Base-by-base conservation (phyloP, 2,888 invertebrate species). In the Athripsodes cinereus region DNA sequence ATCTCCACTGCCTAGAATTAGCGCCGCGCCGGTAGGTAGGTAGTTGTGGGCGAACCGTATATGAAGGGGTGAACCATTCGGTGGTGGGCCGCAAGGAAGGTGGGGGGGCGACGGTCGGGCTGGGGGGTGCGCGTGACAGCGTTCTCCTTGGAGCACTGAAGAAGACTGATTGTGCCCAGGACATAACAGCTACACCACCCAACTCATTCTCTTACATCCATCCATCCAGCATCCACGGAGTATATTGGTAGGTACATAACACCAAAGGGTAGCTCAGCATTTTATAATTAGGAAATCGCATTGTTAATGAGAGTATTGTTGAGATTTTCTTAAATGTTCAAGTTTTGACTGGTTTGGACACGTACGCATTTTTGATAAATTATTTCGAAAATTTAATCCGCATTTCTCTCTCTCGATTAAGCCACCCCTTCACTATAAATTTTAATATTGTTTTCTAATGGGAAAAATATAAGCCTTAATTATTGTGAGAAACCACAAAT, bases 101-200 rank as follows among this genome's bases (percentile, higher is more conserved):
- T 18, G 57, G 53, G 52, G n/a, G 57, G 44, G 57, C 35, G 40
- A 11, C 16, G 57, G 50, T 47, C 8, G 50, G 26, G 44, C 16
- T 11, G 47, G 21, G 19, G 50, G 59, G 55, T 59, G 59, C 57
- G 48, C 58, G 60, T 63, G 62, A 63, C 61, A 61, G 60, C 58
- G 52, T 58, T 59, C 59, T 57, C 57, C 55, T 55, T 52, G 48
- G 52, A 57, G 58, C 60, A 51, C 63, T 61, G 63, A 61, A 61
- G 61, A 63, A 63, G 63, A 63, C 63, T 63, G 61, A 63, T 63
- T 63, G 63, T 61, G 59, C 59, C 57, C 63, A 61, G 62, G 60
- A 62, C 60, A 59, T 48, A 50, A 50, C 34, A 31, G 52, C 40
- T 16, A 13, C 50, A n/a, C 56, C 52, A 18, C 46, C 49, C 50